Evolutionary conservation across 1,140 invertebrate genomes (phyloP).

Genomic region (Drosophila truncata): DNA sequence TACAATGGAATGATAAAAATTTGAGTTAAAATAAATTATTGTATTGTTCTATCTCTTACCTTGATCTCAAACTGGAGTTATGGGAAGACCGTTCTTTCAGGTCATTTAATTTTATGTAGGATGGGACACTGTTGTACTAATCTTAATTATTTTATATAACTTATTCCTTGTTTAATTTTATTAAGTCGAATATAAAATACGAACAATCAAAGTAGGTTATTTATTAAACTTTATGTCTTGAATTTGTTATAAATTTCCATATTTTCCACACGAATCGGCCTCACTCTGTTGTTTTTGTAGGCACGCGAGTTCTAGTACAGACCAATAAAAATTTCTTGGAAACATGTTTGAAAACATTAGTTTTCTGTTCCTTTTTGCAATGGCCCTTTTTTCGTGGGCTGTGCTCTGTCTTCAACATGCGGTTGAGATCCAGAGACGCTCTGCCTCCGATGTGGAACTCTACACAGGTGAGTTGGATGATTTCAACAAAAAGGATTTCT

Average conservation of each 20-base stretch:
- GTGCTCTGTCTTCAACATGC: conserved; percentile 56
- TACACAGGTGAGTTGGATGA: not conserved
- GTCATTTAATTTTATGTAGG: too few relatives aligned
- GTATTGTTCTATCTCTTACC: too few relatives aligned
- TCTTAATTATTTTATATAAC: too few relatives aligned
- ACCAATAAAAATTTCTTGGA: conserved; percentile 17
- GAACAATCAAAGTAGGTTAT: not conserved
- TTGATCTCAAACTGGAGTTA: too few relatives aligned
- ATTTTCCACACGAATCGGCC: conserved; percentile 22
- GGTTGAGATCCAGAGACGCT: conserved; percentile 30
- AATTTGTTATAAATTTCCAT: not conserved
- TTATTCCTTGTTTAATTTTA: too few relatives aligned
- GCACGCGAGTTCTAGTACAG: conserved; percentile 6
- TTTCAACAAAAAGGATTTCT: not conserved
- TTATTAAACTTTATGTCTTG: not conserved
- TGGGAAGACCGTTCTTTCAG: too few relatives aligned
- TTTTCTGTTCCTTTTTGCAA: conserved; percentile 52
- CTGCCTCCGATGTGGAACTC: conserved; percentile 22
- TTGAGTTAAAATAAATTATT: too few relatives aligned
- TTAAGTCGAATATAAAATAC: not conserved
- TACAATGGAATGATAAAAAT: too few relatives aligned
- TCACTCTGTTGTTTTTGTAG: conserved; percentile 30
- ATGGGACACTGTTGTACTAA: too few relatives aligned
- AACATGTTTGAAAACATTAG: conserved; percentile 68
- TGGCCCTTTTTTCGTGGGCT: conserved; percentile 61